A percentile compares a stretch with the other conserved stretches of the same genome.
phyloP scores from a whole-genome alignment of 1,140 invertebrate species.

The Plectus sambesii region DNA sequence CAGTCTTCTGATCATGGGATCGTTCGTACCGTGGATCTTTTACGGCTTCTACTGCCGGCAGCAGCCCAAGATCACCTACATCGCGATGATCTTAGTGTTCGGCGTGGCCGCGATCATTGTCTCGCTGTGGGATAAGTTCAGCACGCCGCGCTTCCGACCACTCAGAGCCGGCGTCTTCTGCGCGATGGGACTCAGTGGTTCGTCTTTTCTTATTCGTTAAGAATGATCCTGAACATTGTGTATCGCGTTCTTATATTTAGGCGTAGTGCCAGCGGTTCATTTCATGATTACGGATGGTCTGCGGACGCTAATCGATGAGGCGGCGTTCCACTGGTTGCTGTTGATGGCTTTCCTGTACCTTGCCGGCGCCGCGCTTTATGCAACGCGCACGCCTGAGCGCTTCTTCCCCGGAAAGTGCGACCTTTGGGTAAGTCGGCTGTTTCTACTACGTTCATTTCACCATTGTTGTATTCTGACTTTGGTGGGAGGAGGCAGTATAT shows the following conservation, averaged over 20 bases:
- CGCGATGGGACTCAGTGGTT: conserved; percentile 37
- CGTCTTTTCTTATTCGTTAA: conserved; percentile 5
- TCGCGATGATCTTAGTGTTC: conserved; percentile 64
- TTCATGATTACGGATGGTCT: conserved; percentile 52
- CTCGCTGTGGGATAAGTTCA: conserved; percentile 93
- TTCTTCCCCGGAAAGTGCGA: conserved; percentile 99
- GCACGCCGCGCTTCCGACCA: conserved; percentile 75
- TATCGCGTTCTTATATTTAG: conserved; percentile 31
- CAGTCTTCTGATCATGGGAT: conserved; percentile 90
- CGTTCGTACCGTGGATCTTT: conserved; percentile 98
- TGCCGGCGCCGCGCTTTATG: conserved; percentile 83
- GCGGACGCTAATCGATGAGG: conserved; percentile 53
- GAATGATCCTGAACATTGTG: background rate
- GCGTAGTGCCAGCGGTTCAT: conserved; percentile 51
- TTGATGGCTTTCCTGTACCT: conserved; percentile 94
- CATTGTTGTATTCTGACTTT: too few species aligned
- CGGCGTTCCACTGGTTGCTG: conserved; percentile 83
- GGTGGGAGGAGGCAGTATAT: too few species aligned
- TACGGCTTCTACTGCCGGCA: conserved; percentile 89
- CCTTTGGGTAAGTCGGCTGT: conserved; percentile 86
- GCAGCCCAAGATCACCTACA: conserved; percentile 49
- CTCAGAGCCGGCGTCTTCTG: conserved; percentile 59
- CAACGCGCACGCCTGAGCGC: conserved; percentile 82
- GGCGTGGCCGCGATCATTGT: conserved; percentile 86
- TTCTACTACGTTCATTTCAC: too few species aligned